These are phyloP conservation scores for Glaucidium brasilianum DNA, from an alignment of 2,113 vertebrate genomes.

Conservation along the genomic window DNA sequence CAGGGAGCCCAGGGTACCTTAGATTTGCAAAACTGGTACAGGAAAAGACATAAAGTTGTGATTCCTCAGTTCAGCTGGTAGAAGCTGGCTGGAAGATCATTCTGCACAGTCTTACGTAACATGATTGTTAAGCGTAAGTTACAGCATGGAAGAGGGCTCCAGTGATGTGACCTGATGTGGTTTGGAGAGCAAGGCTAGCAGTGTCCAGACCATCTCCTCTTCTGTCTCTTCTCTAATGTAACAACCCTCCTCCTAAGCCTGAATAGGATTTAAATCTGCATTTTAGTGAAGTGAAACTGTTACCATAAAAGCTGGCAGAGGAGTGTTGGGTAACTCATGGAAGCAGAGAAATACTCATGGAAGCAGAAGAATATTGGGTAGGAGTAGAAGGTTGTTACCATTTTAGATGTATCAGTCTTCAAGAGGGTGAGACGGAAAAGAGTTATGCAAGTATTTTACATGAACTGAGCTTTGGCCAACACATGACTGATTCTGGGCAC, in stretches of 20 bases:
- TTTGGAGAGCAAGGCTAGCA: neutral
- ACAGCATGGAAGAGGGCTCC: neutral
- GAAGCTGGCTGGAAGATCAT: neutral
- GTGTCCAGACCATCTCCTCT: neutral
- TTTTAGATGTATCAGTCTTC: neutral
- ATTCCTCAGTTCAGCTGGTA: neutral
- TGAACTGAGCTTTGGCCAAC: neutral
- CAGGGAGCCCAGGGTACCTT: neutral
- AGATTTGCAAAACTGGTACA: neutral
- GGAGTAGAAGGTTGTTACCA: neutral
- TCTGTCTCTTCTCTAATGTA: neutral
- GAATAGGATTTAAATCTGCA: neutral
- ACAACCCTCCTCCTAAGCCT: neutral
- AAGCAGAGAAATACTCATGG: neutral
- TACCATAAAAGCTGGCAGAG: too few species aligned
- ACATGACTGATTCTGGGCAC: neutral
- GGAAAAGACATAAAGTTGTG: neutral
- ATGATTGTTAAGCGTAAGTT: neutral
- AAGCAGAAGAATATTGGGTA: neutral
- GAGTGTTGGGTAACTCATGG: too few species aligned
- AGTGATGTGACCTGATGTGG: neutral
- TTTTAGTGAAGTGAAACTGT: neutral
- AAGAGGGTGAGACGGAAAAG: neutral
- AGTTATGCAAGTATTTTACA: neutral
- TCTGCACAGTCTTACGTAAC: neutral